These are phyloP conservation scores for Ichneumoninae sp. DNA, from an alignment of 2,888 invertebrate species.

Conservation along the genomic window DNA sequence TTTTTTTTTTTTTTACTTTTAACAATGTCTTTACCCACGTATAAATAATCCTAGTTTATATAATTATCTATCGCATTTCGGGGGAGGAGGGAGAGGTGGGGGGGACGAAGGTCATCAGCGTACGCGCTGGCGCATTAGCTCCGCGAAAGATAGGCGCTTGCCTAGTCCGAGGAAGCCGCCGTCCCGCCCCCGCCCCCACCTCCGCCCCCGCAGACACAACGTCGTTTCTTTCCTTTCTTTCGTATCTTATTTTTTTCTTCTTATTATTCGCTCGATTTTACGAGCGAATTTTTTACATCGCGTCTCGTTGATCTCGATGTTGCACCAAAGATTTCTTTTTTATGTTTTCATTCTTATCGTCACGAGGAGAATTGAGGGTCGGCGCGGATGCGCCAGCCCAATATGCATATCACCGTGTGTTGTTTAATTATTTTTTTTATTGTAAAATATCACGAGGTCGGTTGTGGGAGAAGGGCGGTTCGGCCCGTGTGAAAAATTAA, in stretches of 20 bases:
- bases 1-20: constrained; percentile 59
- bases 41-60: constrained; percentile 67
- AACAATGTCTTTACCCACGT: constrained; percentile 68
- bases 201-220: constrained; percentile 23
- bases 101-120: background rate
- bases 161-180: constrained; percentile 32
- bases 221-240: constrained; percentile 20
- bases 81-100: background rate
- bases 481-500: constrained; percentile 44
- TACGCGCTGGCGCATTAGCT: constrained; percentile 32
- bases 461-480: constrained; percentile 53
- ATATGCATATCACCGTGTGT: constrained; percentile 47
- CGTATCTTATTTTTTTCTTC: background rate
- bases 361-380: constrained; percentile 52
- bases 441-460: constrained; percentile 59
- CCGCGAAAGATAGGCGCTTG: constrained; percentile 25
- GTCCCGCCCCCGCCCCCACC: background rate
- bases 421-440: constrained; percentile 32
- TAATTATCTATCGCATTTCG: constrained; percentile 61
- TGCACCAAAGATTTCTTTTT: constrained; percentile 50
- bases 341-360: constrained; percentile 12
- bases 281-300: constrained; percentile 41
- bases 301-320: constrained; percentile 47
- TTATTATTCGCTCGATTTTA: constrained; percentile 17
- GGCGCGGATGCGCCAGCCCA: constrained; percentile 35